Evolutionary conservation across 1,140 invertebrate genomes (phyloP).

Genomic region (Trichonephila clavipes): DNA sequence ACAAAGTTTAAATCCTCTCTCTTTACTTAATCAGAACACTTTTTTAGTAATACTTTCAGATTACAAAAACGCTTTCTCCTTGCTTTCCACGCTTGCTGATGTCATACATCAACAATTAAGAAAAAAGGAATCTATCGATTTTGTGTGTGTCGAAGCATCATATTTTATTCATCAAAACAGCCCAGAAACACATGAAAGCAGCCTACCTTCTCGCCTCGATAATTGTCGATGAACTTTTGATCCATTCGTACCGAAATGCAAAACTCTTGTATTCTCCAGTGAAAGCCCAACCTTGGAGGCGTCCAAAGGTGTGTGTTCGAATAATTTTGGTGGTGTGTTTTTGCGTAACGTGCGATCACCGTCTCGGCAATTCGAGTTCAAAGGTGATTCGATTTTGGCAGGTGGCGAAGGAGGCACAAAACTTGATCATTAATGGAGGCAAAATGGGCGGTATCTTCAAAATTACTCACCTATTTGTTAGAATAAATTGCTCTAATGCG

Average conservation of each 20-base stretch:
- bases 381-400: background rate
- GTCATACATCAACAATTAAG: background rate
- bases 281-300: conserved; percentile 9
- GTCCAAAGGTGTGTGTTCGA: conserved; percentile 5
- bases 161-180: conserved; percentile 23
- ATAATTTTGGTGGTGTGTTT: conserved; percentile 31
- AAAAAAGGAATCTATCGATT: background rate
- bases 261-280: background rate
- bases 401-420: conserved; percentile 22
- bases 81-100: too few species aligned
- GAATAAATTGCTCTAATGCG: conserved; percentile 10
- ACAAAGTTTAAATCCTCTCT: too few species aligned
- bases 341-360: background rate
- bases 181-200: background rate
- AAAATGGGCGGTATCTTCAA: background rate
- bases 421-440: background rate
- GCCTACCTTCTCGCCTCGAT: background rate
- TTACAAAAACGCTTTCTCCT: too few species aligned
- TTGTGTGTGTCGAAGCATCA: conserved; percentile 1
- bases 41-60: too few species aligned
- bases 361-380: conserved; percentile 6
- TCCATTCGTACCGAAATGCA: background rate
- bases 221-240: conserved; percentile 29
- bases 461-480: conserved; percentile 33
- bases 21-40: too few species aligned